Base-by-base conservation (phyloP, 2,888 invertebrate genomes). In the Lasius platythorax region DNA sequence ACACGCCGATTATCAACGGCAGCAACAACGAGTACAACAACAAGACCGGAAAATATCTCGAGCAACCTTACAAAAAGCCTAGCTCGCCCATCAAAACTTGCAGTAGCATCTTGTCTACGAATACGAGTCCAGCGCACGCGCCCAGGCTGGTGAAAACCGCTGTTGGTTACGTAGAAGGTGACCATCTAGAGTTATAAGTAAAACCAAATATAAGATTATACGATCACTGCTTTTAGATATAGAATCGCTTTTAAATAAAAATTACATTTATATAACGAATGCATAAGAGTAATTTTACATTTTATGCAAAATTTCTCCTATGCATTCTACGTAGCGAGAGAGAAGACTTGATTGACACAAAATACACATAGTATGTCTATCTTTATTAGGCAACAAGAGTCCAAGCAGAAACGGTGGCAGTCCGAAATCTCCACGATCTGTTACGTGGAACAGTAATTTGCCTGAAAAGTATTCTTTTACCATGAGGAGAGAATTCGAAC, bases 401-500 rank as follows among this genome's bases (percentile, higher is more conserved):
- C 92, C 93, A 11, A 93, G 89, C 74, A 90, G 87, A 76, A 94
- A 93, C 82, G 91, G 92, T n/a, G 93, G 92, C 1, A 95, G 94
- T 79, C 94, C 94, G 18, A 94, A 94, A 82, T 91, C 94, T 3
- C 88, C 93, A 37, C 94, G 95, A 87, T 96, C 96, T 93, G 96
- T 97, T 91, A 96, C 96, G 90, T 98, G 98, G 98, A 97, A 97
- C 91, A 97, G 97, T 91, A 97, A 97, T 91, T 95, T 96, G 61
- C 95, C 96, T 0, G 98, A 98, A 89, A 98, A 98, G 94, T 96
- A 98, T 92, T 98, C 97, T 93, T 98, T 98, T 94, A 99, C 99
- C 0, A 98, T 99, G 97, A 97, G 98, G 92, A 96, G 99, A 89
- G 98, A 98, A 95, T 98, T 98, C 89, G 98, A 99, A 94, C 97